Base-by-base conservation (phyloP, 2,113 vertebrate species). In the Asarcornis scutulata region DNA sequence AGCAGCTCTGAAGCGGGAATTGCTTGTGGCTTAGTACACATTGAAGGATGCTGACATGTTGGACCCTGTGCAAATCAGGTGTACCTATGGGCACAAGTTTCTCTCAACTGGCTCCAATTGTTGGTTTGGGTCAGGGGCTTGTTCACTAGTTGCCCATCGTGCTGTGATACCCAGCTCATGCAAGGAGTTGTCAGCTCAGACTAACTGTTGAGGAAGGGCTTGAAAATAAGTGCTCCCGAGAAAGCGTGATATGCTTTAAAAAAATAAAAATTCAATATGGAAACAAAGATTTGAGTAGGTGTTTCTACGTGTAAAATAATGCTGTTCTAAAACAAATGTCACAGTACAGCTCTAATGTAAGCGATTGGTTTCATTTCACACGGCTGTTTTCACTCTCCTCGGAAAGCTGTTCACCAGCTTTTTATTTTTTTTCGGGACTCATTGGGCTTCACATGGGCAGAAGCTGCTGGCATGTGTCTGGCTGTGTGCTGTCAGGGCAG, bases 341-440 rank as follows among this genome's bases (percentile, higher is more conserved):
- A 21, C 29, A 48, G 13, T 73, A 32, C 6, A 23, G 53, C n/a
- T 86, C 48, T 60, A 68, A 60, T 53, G 36, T 34, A 63, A 58
- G 42, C 48, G 50, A 18, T 92, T 92, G 64, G 74, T 88, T 93
- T 44, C 20, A 13, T 93, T 69, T 90, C 63, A 38, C 22, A 26
- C 22, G 17, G 67, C 83, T 72, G 44, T 62, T 91, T 77, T 62
- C 32, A 40, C 63, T 88, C 68, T 90, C 50, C 55, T 53, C n/a
- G 22, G n/a, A 83, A 60, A 71, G 46, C 73, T 83, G 36, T 60
- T 95, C 59, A 71, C 64, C 36, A 50, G 0, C 52, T 42, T 40
- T 31, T 34, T 1, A 71, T 38, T 62, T 91, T 71, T 91, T 80
- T 91, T 80, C 78, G 83, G 31, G 68, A 67, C 81, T 52, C 31